Percentiles rank a stretch among this genome's conserved stretches.
Evolutionary conservation across 2,113 vertebrate genomes (phyloP).

Genomic region (Stegastes partitus): DNA sequence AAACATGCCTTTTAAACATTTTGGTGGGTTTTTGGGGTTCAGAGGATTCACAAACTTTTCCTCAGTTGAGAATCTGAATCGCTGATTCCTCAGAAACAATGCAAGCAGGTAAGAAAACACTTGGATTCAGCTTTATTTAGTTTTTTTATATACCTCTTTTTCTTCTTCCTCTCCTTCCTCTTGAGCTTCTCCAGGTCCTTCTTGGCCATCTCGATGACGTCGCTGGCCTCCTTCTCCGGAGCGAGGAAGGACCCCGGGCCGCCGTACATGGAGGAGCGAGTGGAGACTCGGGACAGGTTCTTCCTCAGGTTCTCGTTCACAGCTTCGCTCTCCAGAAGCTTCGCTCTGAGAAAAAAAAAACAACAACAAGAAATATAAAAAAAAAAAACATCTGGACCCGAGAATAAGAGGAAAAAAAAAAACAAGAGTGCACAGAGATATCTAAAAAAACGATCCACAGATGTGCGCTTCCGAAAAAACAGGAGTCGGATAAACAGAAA

Average conservation of each 20-base stretch:
- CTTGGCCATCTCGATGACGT: constrained; percentile 96
- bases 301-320: constrained; percentile 94
- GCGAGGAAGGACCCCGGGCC: constrained; percentile 84
- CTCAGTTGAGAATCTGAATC: neutral
- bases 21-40: too few relatives aligned
- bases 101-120: neutral
- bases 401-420: too few relatives aligned
- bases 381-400: too few relatives aligned
- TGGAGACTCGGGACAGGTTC: constrained; percentile 90
- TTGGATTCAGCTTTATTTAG: too few relatives aligned
- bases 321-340: constrained; percentile 96
- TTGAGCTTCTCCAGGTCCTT: constrained; percentile 96
- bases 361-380: too few relatives aligned
- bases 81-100: neutral
- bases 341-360: constrained; percentile 90
- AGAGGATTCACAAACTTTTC: too few relatives aligned
- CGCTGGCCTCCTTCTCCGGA: constrained; percentile 92
- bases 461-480: neutral
- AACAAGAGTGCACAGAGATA: neutral
- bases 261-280: constrained; percentile 88
- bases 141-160: constrained; percentile 86
- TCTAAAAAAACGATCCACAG: neutral
- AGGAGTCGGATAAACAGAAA: neutral
- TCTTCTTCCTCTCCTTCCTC: constrained; percentile 96
- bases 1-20: neutral